Evolutionary conservation across 2,888 invertebrate genomes (phyloP), one percentile per base, ranked within the genome.

Genomic region (Parasteatoda lunata): DNA sequence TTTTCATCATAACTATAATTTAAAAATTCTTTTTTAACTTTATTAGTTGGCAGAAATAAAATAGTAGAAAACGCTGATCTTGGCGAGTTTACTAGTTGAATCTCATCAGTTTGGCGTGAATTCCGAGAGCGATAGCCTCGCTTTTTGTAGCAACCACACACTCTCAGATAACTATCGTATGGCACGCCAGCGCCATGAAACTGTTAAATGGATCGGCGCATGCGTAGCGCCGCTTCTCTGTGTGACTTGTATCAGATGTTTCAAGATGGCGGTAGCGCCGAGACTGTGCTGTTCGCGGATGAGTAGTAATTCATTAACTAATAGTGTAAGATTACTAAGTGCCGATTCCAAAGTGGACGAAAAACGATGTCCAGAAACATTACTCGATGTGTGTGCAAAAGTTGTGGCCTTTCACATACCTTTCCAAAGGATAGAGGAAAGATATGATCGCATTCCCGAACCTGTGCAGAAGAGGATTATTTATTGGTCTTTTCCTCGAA

Each of bases 401-500:
- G 94, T 95, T 91, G 96, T 96, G 90, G 96, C 96, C 91, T 95
- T 95, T 92, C 95, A 95, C 92, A 95, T 96, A 91, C 96, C 96
- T 89, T 96, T 96, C 93, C 96, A 96, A 92, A 94, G 95, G 91
- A 96, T 97, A 91, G 96, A 96, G 93, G 96, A 96, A 92, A 94
- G 95, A 90, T 96, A 96, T 92, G 95, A 96, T 92, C 94, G 96
- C 91, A 96, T 97, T 92, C 97, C 96, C 90, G 96, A 96, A 92
- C 96, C 96, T 90, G 96, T 96, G 92, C 96, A 96, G 93, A 94
- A 95, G 90, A 94, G 96, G 91, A 96, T 96, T 92, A 96, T 96
- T 91, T 96, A 94, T 93, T 96, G 96, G 96, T 96, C 96, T 90
- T 96, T 96, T 93, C 97, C 96, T 90, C 93, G 96, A 91, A 95